These are phyloP conservation scores for Plodia interpunctella DNA, from an alignment of 1,140 invertebrate species.

Conservation along the genomic window DNA sequence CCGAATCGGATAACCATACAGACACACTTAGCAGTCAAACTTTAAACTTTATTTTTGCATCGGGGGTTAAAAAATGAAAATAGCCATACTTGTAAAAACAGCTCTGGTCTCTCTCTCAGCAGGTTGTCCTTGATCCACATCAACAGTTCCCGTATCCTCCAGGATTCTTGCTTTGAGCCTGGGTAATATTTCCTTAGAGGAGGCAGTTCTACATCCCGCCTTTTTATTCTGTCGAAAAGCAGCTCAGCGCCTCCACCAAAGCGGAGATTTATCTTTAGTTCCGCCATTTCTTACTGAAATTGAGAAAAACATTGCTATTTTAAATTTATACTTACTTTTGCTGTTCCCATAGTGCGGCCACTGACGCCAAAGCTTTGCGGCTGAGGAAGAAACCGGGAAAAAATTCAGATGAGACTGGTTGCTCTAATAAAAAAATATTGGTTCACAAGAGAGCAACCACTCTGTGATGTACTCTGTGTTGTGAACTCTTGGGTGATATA, in stretches of 20 bases:
- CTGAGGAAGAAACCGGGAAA: too few species aligned
- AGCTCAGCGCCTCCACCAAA: constrained; percentile 92
- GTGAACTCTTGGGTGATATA: too few species aligned
- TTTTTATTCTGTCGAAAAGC: constrained; percentile 90
- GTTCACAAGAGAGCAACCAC: too few species aligned
- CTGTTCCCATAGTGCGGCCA: too few species aligned
- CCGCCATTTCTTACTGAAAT: constrained; percentile 36
- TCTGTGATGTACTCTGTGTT: too few species aligned
- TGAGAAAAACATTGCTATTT: background rate
- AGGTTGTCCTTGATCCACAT: constrained; percentile 91
- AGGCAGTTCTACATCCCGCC: constrained; percentile 82
- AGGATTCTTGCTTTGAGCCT: constrained; percentile 63
- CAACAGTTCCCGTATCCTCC: constrained; percentile 86
- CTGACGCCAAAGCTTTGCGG: too few species aligned
- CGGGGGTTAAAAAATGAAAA: background rate
- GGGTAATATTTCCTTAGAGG: constrained; percentile 51
- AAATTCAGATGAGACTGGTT: too few species aligned
- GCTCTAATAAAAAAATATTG: too few species aligned
- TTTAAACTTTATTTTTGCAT: too few species aligned
- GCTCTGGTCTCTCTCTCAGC: constrained; percentile 89
- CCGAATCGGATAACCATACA: too few species aligned
- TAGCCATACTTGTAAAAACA: constrained; percentile 89
- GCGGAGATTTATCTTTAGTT: constrained; percentile 49
- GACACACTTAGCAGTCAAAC: too few species aligned
- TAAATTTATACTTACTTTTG: too few species aligned